Evolutionary conservation across 1,140 invertebrate species (phyloP).

Genomic region (Aphelenchoides fujianensis): DNA sequence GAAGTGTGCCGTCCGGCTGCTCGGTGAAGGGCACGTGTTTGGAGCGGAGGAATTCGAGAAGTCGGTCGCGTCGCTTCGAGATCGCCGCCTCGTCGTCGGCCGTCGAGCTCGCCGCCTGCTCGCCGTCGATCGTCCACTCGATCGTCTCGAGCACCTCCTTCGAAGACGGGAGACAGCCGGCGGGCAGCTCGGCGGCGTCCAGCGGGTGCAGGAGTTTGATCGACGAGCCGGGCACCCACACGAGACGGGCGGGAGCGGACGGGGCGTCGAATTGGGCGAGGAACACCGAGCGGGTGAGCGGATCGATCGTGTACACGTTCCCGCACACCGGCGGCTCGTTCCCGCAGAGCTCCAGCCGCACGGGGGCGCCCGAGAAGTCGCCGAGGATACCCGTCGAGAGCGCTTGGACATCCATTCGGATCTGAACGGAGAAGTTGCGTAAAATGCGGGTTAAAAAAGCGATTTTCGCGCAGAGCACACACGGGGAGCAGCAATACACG

Average conservation of each 20-base stretch:
- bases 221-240: conserved; percentile 5
- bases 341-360: not conserved
- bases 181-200: not conserved
- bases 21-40: conserved; percentile 1
- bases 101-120: not conserved
- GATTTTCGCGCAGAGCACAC: not conserved
- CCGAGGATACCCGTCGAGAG: not conserved
- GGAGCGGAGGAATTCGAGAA: conserved; percentile 2
- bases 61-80: not conserved
- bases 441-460: not conserved
- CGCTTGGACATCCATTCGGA: conserved; percentile 1
- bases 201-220: conserved; percentile 6
- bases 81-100: not conserved
- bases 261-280: not conserved
- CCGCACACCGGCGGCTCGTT: not conserved
- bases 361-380: conserved; percentile 5
- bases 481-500: not conserved
- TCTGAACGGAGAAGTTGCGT: not conserved
- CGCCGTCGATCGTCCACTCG: not conserved
- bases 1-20: not conserved
- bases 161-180: not conserved
- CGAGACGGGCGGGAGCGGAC: not conserved
- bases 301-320: conserved; percentile 8
- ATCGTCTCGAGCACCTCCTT: not conserved
- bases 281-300: not conserved